Conservation (phyloP, 2,888 invertebrate species). For the Acrocera orbiculus region DNA sequence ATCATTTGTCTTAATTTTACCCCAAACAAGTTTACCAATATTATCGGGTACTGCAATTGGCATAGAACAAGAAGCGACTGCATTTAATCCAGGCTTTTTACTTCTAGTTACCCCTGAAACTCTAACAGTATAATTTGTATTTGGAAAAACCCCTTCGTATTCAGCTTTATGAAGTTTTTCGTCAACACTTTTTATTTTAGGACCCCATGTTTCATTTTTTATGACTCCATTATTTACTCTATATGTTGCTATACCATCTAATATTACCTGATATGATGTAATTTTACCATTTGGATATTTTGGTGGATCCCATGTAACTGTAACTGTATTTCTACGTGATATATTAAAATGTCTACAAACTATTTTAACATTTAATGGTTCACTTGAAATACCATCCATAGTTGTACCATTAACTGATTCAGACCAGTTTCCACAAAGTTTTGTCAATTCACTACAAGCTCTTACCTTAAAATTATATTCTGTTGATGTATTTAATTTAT, state of each 20-base stretch:
- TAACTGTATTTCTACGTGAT: slow-evolving; percentile 37
- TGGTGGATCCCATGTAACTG: slow-evolving; percentile 57
- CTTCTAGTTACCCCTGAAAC: slow-evolving; percentile 62
- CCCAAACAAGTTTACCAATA: slow-evolving; percentile 35
- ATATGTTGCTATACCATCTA: slow-evolving; percentile 39
- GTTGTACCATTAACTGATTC: slow-evolving; percentile 61
- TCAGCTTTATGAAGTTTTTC: slow-evolving; percentile 31
- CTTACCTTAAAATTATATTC: slow-evolving; percentile 62
- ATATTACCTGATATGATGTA: slow-evolving; percentile 50
- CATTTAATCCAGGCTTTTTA: slow-evolving; percentile 51
- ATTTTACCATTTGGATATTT: slow-evolving; percentile 59
- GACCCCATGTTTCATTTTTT: slow-evolving; percentile 38
- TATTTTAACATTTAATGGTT: slow-evolving; percentile 49
- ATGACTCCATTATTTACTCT: slow-evolving; percentile 35
- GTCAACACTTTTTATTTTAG: slow-evolving; percentile 40
- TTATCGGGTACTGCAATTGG: slow-evolving; percentile 52
- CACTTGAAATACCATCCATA: slow-evolving; percentile 61
- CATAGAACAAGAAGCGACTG: slow-evolving; percentile 46
- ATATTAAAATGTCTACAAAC: slow-evolving; percentile 45
- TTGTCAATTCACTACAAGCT: slow-evolving; percentile 64
- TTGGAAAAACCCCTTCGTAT: slow-evolving; percentile 56
- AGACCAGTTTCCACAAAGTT: slow-evolving; percentile 62
- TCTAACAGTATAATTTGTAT: slow-evolving; percentile 66
- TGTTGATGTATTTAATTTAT: slow-evolving; percentile 56
- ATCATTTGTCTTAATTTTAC: slow-evolving; percentile 39